Base-by-base conservation (phyloP, 2,797 vertebrate genomes). In the Chanos chanos region DNA sequence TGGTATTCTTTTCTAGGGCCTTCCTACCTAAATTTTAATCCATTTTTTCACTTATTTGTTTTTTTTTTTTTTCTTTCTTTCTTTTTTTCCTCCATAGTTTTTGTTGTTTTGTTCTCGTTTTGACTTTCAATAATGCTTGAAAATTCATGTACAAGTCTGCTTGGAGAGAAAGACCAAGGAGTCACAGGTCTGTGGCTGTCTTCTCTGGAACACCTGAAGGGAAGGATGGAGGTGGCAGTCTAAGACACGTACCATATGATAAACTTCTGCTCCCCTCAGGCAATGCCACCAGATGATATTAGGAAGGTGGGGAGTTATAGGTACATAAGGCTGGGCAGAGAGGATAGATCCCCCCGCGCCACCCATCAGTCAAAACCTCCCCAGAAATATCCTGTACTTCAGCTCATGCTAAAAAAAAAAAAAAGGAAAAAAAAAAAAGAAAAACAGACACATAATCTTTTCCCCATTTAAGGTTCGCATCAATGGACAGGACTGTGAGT, bases 111-210 rank as follows among this genome's bases (percentile, higher is more conserved):
- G 1, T 34, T 47, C 34, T 50, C 15, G 28, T 43, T 62, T 1
- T 45, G 54, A 68, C 66, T 39, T 75, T 71, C 30, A 61, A 71
- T 63, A 58, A 65, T 53, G 50, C 43, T 75, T 79, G 40, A 77
- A n/a, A 77, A 74, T 78, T 72, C 78, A 73, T 77, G 53, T 79
- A 75, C 71, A 81, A 73, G 80, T 76, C 47, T 16, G 56, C 74
- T 63, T 65, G 53, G 62, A 71, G 55, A 70, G 44, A 33, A 25
- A 50, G 70, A 75, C 66, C 50, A 78, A 80, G 81, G 49, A 59
- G 81, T 83, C 87, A 85, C 85, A 88, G 81, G 86, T 83, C 84
- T 82, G 81, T 72, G 74, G 81, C 84, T 82, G 75, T 53, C 56
- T 70, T 53, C 31, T 73, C 24, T 50, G 39, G 56, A 43, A 50